Evolutionary conservation across 2,797 vertebrate genomes (phyloP).

Genomic region (Poecilia velifera): DNA sequence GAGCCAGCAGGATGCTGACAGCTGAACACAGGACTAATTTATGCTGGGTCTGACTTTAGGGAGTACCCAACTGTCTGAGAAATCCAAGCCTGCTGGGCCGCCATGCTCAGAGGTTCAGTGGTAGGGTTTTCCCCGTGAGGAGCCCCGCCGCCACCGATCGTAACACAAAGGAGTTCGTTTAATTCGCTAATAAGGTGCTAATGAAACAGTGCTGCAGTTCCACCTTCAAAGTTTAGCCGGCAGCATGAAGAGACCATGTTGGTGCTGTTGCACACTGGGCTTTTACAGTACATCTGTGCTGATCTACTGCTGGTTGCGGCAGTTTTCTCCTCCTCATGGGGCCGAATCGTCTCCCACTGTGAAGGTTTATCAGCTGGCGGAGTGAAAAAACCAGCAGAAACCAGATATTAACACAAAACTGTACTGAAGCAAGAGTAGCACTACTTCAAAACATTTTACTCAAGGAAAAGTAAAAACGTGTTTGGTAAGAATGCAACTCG

Average conservation of each 20-base stretch:
- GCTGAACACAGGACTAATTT: slow-evolving; percentile 77
- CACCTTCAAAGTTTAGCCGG: slow-evolving; percentile 70
- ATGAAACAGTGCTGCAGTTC: slow-evolving; percentile 67
- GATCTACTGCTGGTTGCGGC: slow-evolving; percentile 49
- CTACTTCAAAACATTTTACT: background rate
- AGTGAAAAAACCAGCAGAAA: slow-evolving; percentile 32
- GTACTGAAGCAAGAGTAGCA: background rate
- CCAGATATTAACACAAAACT: background rate
- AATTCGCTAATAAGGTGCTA: slow-evolving; percentile 77
- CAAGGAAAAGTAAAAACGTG: no score
- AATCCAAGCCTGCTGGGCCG: slow-evolving; percentile 77
- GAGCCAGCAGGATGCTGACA: slow-evolving; percentile 75
- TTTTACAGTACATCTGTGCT: slow-evolving; percentile 24
- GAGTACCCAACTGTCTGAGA: slow-evolving; percentile 78
- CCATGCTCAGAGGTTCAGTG: slow-evolving; percentile 74
- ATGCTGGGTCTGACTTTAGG: slow-evolving; percentile 75
- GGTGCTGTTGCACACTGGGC: slow-evolving; percentile 21
- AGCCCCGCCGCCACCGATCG: slow-evolving; percentile 73
- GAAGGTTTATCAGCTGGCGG: slow-evolving; percentile 47
- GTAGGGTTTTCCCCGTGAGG: slow-evolving; percentile 74
- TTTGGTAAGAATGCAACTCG: no score
- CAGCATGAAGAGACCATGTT: slow-evolving; percentile 37
- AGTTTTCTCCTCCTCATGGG: slow-evolving; percentile 6
- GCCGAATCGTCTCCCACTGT: slow-evolving; percentile 20
- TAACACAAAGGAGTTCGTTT: slow-evolving; percentile 80